These are phyloP conservation scores for Hephaestus fuliginosus DNA, from an alignment of 2,797 vertebrate genomes.

Conservation along the genomic window DNA sequence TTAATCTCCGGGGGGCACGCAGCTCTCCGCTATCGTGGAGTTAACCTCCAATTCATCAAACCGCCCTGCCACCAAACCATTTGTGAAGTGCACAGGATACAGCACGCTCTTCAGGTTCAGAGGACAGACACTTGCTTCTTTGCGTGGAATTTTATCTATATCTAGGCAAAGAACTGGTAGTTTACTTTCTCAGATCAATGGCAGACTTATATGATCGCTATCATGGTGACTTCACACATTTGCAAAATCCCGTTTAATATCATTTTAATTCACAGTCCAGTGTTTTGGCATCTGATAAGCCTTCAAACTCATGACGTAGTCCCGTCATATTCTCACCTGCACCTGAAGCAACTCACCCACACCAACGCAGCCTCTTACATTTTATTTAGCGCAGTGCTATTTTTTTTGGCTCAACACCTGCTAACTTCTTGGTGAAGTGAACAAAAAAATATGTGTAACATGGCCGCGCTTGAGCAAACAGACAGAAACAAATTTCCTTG, in stretches of 20 bases:
- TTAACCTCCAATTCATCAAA: conserved; percentile 73
- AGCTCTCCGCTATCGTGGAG: conserved; percentile 65
- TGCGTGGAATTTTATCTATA: not conserved
- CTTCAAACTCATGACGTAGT: not conserved
- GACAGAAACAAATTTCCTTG: conserved; percentile 1
- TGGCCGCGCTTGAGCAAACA: not conserved
- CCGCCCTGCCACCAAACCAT: conserved; percentile 43
- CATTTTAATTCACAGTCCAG: not conserved
- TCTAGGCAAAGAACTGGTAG: not conserved
- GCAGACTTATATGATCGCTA: not conserved
- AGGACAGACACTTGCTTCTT: conserved; percentile 27
- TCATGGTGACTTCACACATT: not conserved
- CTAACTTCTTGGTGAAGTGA: not conserved
- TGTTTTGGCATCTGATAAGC: not conserved
- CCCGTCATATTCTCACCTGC: conserved; percentile 1
- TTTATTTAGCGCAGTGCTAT: conserved; percentile 10
- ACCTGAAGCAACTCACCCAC: conserved; percentile 4
- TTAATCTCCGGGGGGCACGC: conserved; percentile 72
- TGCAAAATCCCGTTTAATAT: not conserved
- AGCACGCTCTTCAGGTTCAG: conserved; percentile 25
- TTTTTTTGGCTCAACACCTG: conserved; percentile 26
- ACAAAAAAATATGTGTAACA: not conserved
- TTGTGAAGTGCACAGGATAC: conserved; percentile 59
- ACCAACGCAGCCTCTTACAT: not conserved
- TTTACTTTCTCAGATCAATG: not conserved